Conservation (phyloP, 2,113 vertebrate species). For the Noturus placidus region DNA sequence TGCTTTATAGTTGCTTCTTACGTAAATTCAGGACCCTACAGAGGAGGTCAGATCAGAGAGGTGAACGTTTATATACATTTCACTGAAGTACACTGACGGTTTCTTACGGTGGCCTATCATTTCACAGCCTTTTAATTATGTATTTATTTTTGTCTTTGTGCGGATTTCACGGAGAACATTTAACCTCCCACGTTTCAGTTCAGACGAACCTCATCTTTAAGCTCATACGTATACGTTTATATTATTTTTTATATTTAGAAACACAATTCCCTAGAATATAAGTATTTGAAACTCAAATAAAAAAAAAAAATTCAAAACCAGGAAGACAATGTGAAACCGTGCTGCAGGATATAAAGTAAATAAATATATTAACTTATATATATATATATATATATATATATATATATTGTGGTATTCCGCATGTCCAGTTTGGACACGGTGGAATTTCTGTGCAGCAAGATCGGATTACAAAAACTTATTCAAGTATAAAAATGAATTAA, state of each 20-base stretch:
- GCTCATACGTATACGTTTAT: neutral
- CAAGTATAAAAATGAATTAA: too few species aligned
- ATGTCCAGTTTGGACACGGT: too few species aligned
- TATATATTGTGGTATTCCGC: neutral
- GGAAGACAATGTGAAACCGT: neutral
- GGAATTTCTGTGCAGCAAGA: too few species aligned
- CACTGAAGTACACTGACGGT: neutral
- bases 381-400: too few species aligned
- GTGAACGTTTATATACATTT: neutral
- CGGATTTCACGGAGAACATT: neutral
- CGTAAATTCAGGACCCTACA: neutral
- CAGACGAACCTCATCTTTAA: neutral
- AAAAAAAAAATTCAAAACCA: neutral
- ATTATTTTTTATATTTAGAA: neutral
- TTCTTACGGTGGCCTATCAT: neutral
- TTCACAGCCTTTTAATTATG: neutral
- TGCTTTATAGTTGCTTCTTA: neutral
- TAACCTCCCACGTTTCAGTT: neutral
- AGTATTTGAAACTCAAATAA: neutral
- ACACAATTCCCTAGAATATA: neutral
- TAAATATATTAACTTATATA: neutral
- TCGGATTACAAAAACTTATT: too few species aligned
- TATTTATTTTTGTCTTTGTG: neutral
- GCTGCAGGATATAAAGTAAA: neutral
- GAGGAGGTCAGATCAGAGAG: neutral